These are phyloP conservation scores for Callorhinus ursinus DNA, from an alignment of 2,113 vertebrate species.

Conservation along the genomic window DNA sequence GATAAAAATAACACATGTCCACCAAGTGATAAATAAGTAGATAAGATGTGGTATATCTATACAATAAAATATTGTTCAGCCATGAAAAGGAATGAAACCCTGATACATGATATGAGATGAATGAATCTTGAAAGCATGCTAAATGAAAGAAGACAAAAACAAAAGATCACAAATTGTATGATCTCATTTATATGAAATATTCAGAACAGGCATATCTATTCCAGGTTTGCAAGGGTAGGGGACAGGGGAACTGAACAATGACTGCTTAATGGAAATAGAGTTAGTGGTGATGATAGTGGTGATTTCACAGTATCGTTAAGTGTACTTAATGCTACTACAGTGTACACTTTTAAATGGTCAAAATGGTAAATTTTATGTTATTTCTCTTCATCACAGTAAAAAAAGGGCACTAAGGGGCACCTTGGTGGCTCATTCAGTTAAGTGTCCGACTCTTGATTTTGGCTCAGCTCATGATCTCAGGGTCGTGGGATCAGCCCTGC, in stretches of 20 bases:
- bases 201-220: neutral
- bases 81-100: neutral
- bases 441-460: neutral
- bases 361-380: neutral
- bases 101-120: neutral
- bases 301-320: neutral
- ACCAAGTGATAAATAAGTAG: neutral
- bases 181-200: neutral
- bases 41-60: neutral
- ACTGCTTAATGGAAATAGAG: neutral
- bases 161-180: neutral
- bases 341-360: neutral
- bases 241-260: neutral
- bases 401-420: neutral
- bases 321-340: neutral
- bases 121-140: neutral
- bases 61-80: neutral
- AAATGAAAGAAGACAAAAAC: neutral
- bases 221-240: neutral
- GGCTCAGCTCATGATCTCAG: neutral
- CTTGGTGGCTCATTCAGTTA: neutral
- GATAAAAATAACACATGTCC: neutral
- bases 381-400: neutral
- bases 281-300: neutral
- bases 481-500: neutral